Percentiles rank a stretch among this genome's conserved stretches.
These are phyloP conservation scores for Gadopsis bispinosus DNA, from an alignment of 2,797 vertebrate genomes.

Conservation along the genomic window DNA sequence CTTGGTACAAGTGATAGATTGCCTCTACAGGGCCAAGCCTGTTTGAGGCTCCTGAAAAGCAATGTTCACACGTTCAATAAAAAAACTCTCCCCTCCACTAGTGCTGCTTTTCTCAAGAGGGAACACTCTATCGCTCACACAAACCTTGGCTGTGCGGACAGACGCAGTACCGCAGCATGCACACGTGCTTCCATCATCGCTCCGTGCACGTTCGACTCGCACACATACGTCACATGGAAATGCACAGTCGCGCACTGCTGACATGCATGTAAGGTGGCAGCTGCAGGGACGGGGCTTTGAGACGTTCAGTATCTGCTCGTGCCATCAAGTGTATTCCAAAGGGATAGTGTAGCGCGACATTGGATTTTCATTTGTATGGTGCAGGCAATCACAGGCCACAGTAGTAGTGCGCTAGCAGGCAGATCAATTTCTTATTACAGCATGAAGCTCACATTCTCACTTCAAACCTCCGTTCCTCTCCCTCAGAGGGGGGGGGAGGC, in stretches of 20 bases:
- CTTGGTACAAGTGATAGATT: conserved; percentile 61
- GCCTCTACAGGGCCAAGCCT: conserved; percentile 42
- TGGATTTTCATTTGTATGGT: conserved; percentile 84
- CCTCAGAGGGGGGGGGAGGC: conserved; percentile 44
- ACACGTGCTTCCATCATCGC: conserved; percentile 24
- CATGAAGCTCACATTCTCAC: conserved; percentile 77
- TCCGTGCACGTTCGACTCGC: conserved; percentile 24
- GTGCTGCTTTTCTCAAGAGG: conserved; percentile 43
- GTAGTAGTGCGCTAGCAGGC: conserved; percentile 74
- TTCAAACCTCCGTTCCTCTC: conserved; percentile 59
- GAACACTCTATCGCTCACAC: conserved; percentile 48
- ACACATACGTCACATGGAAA: conserved; percentile 45
- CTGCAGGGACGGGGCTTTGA: conserved; percentile 24
- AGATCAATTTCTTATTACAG: conserved; percentile 87
- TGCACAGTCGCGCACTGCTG: conserved; percentile 14
- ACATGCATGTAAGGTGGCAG: conserved; percentile 34
- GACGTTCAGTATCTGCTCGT: conserved; percentile 57
- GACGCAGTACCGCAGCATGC: conserved; percentile 26
- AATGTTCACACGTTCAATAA: conserved; percentile 63
- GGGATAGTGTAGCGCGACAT: conserved; percentile 72
- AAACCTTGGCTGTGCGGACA: conserved; percentile 19
- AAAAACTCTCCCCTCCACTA: conserved; percentile 44
- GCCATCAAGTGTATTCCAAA: conserved; percentile 75
- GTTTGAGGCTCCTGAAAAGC: conserved; percentile 54
- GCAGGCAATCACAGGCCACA: conserved; percentile 79